Conservation (phyloP, 2,797 vertebrate species). For the Coilia nasus region DNA sequence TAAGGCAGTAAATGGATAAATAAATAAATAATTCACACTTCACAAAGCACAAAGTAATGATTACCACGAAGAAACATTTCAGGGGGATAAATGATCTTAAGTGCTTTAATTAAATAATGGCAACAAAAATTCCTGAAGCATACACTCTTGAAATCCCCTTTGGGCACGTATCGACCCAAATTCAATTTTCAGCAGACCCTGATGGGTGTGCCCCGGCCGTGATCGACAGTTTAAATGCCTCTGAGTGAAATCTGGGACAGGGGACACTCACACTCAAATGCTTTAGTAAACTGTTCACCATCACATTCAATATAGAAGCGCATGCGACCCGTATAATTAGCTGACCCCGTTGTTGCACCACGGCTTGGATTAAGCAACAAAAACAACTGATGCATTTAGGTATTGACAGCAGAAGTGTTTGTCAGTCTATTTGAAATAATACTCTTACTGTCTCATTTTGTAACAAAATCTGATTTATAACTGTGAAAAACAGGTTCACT, state of each 20-base stretch:
- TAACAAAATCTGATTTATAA: not conserved
- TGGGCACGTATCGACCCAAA: slow-evolving; percentile 31
- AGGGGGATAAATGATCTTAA: not conserved
- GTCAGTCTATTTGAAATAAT: too few relatives aligned
- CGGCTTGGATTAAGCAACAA: not conserved
- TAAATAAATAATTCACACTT: not conserved
- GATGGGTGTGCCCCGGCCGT: slow-evolving; percentile 8
- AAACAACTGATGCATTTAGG: not conserved
- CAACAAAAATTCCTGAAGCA: not conserved
- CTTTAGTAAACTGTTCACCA: slow-evolving; percentile 36
- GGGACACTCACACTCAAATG: slow-evolving; percentile 29
- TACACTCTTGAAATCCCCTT: slow-evolving; percentile 12
- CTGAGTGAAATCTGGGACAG: slow-evolving; percentile 38
- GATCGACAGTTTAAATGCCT: slow-evolving; percentile 31
- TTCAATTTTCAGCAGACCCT: slow-evolving; percentile 8
- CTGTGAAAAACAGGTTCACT: not conserved
- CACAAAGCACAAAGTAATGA: not conserved
- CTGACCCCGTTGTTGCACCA: not conserved
- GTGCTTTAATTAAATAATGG: slow-evolving; percentile 28
- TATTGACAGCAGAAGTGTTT: not conserved
- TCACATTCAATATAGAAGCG: slow-evolving; percentile 42
- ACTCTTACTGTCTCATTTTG: too few relatives aligned
- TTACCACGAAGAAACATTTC: not conserved
- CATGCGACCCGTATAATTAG: not conserved
- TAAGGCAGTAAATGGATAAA: not conserved